phyloP scores from a whole-genome alignment of 2,888 invertebrate genomes.

The Ariolimax columbianus region DNA sequence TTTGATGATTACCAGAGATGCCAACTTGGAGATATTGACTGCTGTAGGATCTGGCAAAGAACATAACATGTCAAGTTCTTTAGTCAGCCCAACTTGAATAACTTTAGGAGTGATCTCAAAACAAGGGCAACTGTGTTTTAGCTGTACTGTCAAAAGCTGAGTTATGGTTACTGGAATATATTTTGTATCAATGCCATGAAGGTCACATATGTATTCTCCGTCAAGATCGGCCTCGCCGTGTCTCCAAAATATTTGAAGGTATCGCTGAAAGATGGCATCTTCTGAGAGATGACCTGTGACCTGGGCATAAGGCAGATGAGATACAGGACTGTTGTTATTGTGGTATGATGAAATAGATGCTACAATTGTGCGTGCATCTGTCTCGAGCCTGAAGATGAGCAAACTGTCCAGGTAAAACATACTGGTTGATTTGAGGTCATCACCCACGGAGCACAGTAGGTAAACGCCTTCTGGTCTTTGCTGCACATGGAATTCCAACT shows the following conservation, averaged over 20 bases:
- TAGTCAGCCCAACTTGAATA: background rate
- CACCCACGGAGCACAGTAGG: background rate
- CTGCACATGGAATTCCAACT: background rate
- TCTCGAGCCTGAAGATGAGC: background rate
- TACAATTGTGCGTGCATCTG: background rate
- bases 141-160: background rate
- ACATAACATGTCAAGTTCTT: background rate
- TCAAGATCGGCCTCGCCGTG: background rate
- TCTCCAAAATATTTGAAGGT: background rate
- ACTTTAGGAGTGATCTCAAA: background rate
- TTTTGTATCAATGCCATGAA: background rate
- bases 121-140: background rate
- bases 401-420: background rate
- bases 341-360: conserved; percentile 10
- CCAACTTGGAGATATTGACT: conserved; percentile 4
- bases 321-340: conserved; percentile 3
- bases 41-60: background rate
- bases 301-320: background rate
- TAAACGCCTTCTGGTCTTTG: background rate
- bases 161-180: background rate
- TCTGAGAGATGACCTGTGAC: background rate
- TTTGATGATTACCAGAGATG: background rate
- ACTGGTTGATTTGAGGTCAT: background rate
- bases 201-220: conserved; percentile 5
- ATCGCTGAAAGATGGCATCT: background rate